Base-by-base conservation (phyloP, 2,113 vertebrate species). In the Spea bombifrons region DNA sequence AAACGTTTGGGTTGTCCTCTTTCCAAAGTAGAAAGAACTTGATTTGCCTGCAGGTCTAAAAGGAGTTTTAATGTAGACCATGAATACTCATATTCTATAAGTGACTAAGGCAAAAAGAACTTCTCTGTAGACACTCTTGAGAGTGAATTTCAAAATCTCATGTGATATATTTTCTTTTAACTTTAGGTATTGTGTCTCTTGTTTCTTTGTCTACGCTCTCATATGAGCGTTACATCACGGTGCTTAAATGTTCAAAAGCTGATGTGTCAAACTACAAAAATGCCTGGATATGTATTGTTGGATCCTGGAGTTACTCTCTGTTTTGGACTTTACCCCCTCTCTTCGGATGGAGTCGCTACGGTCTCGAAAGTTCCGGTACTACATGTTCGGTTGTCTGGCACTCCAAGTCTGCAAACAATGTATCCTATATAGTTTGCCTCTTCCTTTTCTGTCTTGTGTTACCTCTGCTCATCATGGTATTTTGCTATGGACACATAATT, bases 381-480 rank as follows among this genome's bases (percentile, higher is more conserved):
- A 95, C 93, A 76, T 97, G 95, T 75, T 96, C 94, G 0, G 94
- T 96, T 4, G 91, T 90, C 8, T 96, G 95, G 95, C 93, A 90
- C 2, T 86, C 91, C 0, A 88, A 83, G 30, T 89, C 93, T 8
- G 17, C 8, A 17, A 74, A 80, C 71, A 80, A 80, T 13, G 53
- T 80, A 15, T 90, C 87, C 7, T 88, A 88, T 5, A 87, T 90
- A 73, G 5, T 86, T 50, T 92, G 92, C 75, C 88, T 91, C 52
- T 89, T 89, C 66, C 71, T 90, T 77, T 92, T 88, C 83, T 88
- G 88, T 73, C 80, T 89, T 65, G 59, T 85, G 49, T 76, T 91
- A 73, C 88, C 90, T 15, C 84, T 86, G 16, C 65, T 80, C 16
- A 3, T 80, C 53, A 80, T 80, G 78, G 74, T 80, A 43, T 80